Percentiles rank a stretch among this genome's conserved stretches.
Evolutionary conservation across 2,113 vertebrate genomes (phyloP).

Genomic region (Leptobrachium leishanense): DNA sequence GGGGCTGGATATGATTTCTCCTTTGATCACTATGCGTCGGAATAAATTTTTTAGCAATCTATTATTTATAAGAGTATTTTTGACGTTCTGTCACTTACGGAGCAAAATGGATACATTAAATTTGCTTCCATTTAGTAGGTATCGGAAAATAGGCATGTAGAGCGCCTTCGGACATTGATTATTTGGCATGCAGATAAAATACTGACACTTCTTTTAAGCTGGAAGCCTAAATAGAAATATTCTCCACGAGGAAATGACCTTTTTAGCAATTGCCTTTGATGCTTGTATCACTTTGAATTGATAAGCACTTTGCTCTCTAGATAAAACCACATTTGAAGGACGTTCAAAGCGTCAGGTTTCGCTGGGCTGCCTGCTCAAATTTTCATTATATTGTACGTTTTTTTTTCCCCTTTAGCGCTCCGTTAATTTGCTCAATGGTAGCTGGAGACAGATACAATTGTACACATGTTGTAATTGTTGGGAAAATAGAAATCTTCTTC

Average conservation of each 20-base stretch:
- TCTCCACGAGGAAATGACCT: conserved; percentile 6
- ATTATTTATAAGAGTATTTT: too few species aligned
- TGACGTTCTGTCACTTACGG: too few species aligned
- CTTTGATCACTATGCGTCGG: too few species aligned
- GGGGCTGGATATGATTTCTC: too few species aligned
- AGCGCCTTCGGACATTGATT: neutral
- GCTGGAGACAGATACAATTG: neutral
- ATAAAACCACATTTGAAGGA: conserved; percentile 34
- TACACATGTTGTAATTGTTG: neutral
- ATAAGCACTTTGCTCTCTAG: conserved; percentile 28
- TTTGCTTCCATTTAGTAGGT: too few species aligned
- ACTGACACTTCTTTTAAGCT: neutral
- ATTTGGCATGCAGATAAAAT: conserved; percentile 25
- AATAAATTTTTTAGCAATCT: too few species aligned
- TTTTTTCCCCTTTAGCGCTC: neutral
- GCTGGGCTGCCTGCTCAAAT: neutral
- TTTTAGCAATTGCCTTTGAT: conserved; percentile 44
- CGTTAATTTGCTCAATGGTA: conserved; percentile 3
- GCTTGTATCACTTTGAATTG: conserved; percentile 33
- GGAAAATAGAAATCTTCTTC: neutral
- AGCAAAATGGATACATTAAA: too few species aligned
- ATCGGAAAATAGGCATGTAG: neutral
- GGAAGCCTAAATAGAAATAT: conserved; percentile 7
- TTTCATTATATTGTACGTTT: conserved; percentile 5
- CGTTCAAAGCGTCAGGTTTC: conserved; percentile 6